phyloP scores from a whole-genome alignment of 1,140 invertebrate species.

The Hermatobates lingyangjiaoensis region DNA sequence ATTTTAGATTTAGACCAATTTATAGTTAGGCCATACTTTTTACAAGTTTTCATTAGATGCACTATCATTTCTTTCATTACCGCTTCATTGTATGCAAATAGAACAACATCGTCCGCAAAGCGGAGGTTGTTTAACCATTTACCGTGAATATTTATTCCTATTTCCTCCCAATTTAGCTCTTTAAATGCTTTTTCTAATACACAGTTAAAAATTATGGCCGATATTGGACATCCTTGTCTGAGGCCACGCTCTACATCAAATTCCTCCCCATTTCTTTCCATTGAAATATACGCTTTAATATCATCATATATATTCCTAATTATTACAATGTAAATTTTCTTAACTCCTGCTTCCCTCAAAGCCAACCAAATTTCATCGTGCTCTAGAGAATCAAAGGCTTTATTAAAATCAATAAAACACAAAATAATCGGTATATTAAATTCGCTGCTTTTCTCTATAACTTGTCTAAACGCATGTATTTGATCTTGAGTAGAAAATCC shows the following conservation, averaged over 20 bases:
- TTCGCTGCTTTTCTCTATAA: constrained; percentile 9
- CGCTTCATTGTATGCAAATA: constrained; percentile 12
- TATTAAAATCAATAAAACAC: constrained; percentile 3
- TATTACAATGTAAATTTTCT: background rate
- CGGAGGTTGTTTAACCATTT: constrained; percentile 17
- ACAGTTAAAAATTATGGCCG: constrained; percentile 16
- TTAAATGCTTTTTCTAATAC: constrained; percentile 14
- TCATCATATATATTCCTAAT: constrained; percentile 2
- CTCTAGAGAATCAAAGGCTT: background rate
- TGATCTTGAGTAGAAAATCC: constrained; percentile 15
- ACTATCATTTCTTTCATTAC: constrained; percentile 2
- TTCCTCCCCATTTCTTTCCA: background rate
- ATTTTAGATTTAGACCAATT: constrained; percentile 8
- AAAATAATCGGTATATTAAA: constrained; percentile 1
- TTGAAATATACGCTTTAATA: constrained; percentile 1
- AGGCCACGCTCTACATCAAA: background rate
- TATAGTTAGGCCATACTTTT: constrained; percentile 7
- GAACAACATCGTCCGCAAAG: constrained; percentile 22
- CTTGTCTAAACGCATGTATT: constrained; percentile 4
- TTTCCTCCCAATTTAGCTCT: constrained; percentile 13
- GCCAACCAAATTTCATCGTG: background rate
- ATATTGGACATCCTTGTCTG: constrained; percentile 11
- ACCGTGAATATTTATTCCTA: constrained; percentile 16
- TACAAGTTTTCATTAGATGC: background rate
- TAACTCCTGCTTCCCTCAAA: background rate